A percentile compares a stretch with the other conserved stretches of the same genome.
phyloP scores from a whole-genome alignment of 2,888 invertebrate genomes.

The Lydus trimaculatus region DNA sequence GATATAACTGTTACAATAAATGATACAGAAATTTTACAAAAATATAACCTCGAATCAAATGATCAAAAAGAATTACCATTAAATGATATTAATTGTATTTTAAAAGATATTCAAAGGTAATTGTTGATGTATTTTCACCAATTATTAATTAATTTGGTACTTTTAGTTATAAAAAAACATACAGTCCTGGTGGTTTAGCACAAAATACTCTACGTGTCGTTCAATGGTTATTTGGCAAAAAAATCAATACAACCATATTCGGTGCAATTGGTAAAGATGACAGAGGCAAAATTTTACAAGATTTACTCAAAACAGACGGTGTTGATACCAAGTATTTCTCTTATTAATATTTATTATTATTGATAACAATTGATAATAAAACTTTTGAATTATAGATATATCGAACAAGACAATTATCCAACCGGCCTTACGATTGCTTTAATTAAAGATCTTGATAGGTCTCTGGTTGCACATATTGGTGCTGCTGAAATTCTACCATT shows the following conservation, averaged over 20 bases:
- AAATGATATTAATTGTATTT: constrained; percentile 48
- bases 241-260: constrained; percentile 56
- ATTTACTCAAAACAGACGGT: constrained; percentile 56
- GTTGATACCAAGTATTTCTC: constrained; percentile 57
- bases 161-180: constrained; percentile 46
- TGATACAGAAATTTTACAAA: constrained; percentile 48
- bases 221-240: constrained; percentile 53
- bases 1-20: constrained; percentile 55
- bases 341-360: no score
- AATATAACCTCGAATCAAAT: constrained; percentile 56
- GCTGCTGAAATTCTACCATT: constrained; percentile 62
- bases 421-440: constrained; percentile 65
- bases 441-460: constrained; percentile 59
- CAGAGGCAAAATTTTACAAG: constrained; percentile 57
- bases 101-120: constrained; percentile 49
- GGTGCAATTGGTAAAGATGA: constrained; percentile 65
- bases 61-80: constrained; percentile 55
- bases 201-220: constrained; percentile 63
- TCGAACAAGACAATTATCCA: constrained; percentile 50
- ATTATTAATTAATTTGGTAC: not conserved
- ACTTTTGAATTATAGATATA: constrained; percentile 44
- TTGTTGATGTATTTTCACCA: constrained; percentile 2
- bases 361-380: not conserved
- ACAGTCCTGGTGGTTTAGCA: constrained; percentile 61
- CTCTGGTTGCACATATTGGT: constrained; percentile 65